Evolutionary conservation across 92 coral and sea anemone species (phyloP).

Genomic region (Porites divaricata): DNA sequence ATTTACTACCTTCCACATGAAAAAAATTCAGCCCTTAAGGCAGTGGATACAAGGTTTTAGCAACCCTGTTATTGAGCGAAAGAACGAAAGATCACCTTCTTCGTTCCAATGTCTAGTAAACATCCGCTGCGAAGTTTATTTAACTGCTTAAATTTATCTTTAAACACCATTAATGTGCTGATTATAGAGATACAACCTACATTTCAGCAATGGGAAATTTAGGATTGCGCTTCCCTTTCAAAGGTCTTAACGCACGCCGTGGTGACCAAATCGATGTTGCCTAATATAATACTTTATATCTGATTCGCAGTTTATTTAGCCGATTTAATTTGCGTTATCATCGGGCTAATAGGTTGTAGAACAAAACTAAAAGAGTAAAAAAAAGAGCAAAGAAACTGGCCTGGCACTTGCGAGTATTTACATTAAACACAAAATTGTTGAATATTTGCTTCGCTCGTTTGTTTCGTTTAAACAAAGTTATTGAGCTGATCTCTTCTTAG

Average conservation of each 20-base stretch:
- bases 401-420: background rate
- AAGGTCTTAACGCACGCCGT: background rate
- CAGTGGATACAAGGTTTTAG: conserved; percentile 21
- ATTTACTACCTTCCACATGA: too few species aligned
- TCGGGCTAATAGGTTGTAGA: background rate
- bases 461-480: conserved; percentile 11
- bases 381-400: background rate
- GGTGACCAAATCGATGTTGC: background rate
- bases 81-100: background rate
- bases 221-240: background rate
- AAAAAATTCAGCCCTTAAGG: conserved; percentile 1
- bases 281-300: too few species aligned
- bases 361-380: background rate
- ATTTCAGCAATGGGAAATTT: too few species aligned
- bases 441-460: background rate
- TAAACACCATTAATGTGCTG: background rate
- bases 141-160: background rate
- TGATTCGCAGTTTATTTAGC: background rate
- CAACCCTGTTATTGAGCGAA: conserved; percentile 26
- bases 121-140: background rate
- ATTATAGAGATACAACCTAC: too few species aligned
- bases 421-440: background rate
- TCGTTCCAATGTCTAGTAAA: too few species aligned
- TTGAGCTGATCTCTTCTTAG: background rate
- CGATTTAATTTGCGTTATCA: conserved; percentile 6